phyloP scores from a whole-genome alignment of 2,888 invertebrate genomes.

The Esperia sulphurella region DNA sequence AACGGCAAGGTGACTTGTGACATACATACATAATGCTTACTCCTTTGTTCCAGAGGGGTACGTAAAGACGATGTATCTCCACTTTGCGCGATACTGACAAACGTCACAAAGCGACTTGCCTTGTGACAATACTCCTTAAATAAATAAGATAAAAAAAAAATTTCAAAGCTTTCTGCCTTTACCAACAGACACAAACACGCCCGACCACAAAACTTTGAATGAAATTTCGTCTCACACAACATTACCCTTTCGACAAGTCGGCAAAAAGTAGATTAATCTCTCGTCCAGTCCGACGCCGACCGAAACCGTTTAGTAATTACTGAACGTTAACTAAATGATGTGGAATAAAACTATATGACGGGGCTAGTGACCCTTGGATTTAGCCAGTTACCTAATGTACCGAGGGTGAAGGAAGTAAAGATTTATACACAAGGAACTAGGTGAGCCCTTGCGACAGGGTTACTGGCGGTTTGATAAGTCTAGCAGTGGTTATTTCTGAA shows the following conservation, averaged over 20 bases:
- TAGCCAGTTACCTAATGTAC: background rate
- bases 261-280: slow-evolving; percentile 24
- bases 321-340: slow-evolving; percentile 24
- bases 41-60: too few species aligned
- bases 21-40: too few species aligned
- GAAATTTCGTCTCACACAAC: slow-evolving; percentile 6
- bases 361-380: background rate
- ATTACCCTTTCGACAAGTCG: slow-evolving; percentile 17
- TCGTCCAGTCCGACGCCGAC: slow-evolving; percentile 2
- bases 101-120: too few species aligned
- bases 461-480: too few species aligned
- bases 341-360: slow-evolving; percentile 24
- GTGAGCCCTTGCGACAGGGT: slow-evolving; percentile 5
- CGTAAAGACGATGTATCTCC: too few species aligned
- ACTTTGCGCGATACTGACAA: too few species aligned
- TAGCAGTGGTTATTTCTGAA: too few species aligned
- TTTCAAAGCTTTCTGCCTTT: too few species aligned
- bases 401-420: background rate
- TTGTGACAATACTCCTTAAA: too few species aligned
- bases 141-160: too few species aligned
- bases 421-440: background rate
- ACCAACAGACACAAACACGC: too few species aligned
- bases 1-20: too few species aligned
- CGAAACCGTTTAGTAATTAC: slow-evolving; percentile 22
- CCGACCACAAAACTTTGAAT: background rate